These are phyloP conservation scores for Actinernus sp. DNA, from an alignment of 92 coral and sea anemone species.

Conservation along the genomic window DNA sequence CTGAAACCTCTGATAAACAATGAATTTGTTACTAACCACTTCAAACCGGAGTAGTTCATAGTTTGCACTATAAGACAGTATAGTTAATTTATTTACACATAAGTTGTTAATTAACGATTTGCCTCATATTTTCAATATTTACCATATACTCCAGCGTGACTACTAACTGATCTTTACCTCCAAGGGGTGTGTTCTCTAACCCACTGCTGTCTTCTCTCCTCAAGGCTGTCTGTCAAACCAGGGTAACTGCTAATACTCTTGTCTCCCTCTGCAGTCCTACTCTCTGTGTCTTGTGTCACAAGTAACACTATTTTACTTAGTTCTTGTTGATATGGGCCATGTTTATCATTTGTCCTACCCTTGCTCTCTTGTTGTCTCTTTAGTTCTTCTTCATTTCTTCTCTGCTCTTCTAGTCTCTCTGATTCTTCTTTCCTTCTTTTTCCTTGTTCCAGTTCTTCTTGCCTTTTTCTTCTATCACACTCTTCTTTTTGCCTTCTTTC, in stretches of 20 bases:
- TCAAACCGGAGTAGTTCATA: too few species aligned
- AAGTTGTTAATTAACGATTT: too few species aligned
- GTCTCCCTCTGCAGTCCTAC: neutral
- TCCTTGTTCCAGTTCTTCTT: slow-evolving; percentile 7
- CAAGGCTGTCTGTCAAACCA: slow-evolving; percentile 44
- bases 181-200: slow-evolving; percentile 75
- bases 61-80: too few species aligned
- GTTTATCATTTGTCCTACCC: neutral
- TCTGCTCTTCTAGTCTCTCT: slow-evolving; percentile 1
- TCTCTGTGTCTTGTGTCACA: slow-evolving; percentile 1
- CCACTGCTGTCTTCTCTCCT: slow-evolving; percentile 77
- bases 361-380: slow-evolving; percentile 7
- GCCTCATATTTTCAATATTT: too few species aligned
- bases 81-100: too few species aligned
- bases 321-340: neutral
- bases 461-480: slow-evolving; percentile 9
- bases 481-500: slow-evolving; percentile 13
- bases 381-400: slow-evolving; percentile 8
- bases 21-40: too few species aligned
- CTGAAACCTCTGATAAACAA: too few species aligned
- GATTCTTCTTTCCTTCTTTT: slow-evolving; percentile 5
- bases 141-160: too few species aligned
- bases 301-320: neutral
- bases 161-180: slow-evolving; percentile 77
- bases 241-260: too few species aligned